Conservation (phyloP, 2,888 invertebrate genomes). For the Polyommatus icarus region DNA sequence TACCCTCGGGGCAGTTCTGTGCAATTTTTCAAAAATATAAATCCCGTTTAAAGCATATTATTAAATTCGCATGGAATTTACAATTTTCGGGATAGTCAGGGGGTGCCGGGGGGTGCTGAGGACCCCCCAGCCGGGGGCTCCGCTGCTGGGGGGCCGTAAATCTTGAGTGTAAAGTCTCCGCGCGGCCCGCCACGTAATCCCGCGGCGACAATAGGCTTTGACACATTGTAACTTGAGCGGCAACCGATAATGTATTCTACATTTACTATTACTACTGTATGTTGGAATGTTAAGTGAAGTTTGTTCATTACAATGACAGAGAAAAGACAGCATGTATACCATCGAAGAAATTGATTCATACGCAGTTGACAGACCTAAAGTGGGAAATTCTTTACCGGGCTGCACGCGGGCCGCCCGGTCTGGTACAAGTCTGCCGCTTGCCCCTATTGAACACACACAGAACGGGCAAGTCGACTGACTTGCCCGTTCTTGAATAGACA, state of each 20-base stretch:
- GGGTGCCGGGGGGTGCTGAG: slow-evolving; percentile 33
- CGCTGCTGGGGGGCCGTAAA: slow-evolving; percentile 42
- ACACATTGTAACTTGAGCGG: slow-evolving; percentile 38
- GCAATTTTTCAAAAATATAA: not conserved
- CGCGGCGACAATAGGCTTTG: slow-evolving; percentile 43
- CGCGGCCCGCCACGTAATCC: slow-evolving; percentile 42
- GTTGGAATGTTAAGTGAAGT: not conserved
- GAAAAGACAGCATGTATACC: not conserved
- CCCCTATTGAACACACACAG: no score
- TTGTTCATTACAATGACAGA: not conserved
- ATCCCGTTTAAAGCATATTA: slow-evolving; percentile 6
- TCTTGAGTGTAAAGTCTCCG: slow-evolving; percentile 41
- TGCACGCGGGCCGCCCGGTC: no score
- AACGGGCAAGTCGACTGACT: no score
- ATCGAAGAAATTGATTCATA: no score
- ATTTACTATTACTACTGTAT: slow-evolving; percentile 9
- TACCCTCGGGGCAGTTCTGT: not conserved
- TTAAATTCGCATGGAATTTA: slow-evolving; percentile 27
- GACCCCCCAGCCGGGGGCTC: not conserved
- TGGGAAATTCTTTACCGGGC: no score
- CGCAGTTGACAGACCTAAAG: no score
- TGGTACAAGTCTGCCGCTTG: no score
- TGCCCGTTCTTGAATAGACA: no score
- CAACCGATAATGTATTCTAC: slow-evolving; percentile 28
- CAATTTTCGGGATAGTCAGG: slow-evolving; percentile 31